Conservation (phyloP, 30 jellyfish, hydroid and myxozoan genomes). For the Haliclystus octoradiatus region DNA sequence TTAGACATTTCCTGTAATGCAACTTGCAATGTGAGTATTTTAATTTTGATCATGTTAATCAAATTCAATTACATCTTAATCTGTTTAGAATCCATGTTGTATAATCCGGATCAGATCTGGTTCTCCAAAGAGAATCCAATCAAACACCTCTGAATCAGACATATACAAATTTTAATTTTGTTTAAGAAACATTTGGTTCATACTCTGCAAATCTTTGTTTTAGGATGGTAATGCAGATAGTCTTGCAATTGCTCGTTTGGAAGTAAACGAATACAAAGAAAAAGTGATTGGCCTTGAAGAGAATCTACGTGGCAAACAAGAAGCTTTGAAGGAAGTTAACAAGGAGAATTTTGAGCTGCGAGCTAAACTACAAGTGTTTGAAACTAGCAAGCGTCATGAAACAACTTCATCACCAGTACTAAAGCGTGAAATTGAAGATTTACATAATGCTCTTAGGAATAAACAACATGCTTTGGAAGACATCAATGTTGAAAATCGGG, state of each 20-base stretch:
- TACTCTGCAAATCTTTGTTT: neutral
- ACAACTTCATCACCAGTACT: slow-evolving; percentile 54
- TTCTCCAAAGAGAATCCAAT: too few relatives aligned
- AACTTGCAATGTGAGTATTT: too few relatives aligned
- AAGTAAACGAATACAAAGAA: slow-evolving; percentile 41
- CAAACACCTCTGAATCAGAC: too few relatives aligned
- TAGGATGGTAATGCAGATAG: slow-evolving; percentile 54
- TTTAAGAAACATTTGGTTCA: too few relatives aligned
- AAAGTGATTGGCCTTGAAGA: slow-evolving; percentile 61
- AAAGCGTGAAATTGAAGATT: slow-evolving; percentile 33
- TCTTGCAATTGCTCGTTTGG: slow-evolving; percentile 51
- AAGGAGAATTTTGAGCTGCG: slow-evolving; percentile 51
- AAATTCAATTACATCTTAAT: too few relatives aligned
- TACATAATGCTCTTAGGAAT: slow-evolving; percentile 35
- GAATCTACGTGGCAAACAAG: slow-evolving; percentile 57
- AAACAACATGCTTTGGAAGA: slow-evolving; percentile 47
- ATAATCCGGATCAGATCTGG: too few relatives aligned
- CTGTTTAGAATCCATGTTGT: too few relatives aligned
- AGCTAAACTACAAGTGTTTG: slow-evolving; percentile 26
- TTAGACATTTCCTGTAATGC: too few relatives aligned
- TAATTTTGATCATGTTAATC: too few relatives aligned
- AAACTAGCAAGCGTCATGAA: slow-evolving; percentile 27
- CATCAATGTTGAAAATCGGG: slow-evolving; percentile 40
- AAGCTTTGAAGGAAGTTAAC: slow-evolving; percentile 47
- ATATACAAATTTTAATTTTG: too few relatives aligned